Conservation (phyloP, 2,797 vertebrate genomes). For the Anableps anableps region DNA sequence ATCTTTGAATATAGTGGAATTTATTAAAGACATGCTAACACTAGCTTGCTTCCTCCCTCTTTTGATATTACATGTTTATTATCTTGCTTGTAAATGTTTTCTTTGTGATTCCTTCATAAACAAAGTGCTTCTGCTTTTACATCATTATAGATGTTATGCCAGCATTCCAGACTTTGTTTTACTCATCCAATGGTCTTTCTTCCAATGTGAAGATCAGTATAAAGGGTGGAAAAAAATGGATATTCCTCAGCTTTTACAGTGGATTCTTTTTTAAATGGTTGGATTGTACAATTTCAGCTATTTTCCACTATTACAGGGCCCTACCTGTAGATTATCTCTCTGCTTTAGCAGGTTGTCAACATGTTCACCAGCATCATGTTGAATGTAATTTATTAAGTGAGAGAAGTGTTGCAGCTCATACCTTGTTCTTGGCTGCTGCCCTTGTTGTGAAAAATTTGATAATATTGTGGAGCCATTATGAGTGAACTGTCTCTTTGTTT, state of each 20-base stretch:
- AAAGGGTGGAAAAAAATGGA: not conserved
- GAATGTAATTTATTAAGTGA: not conserved
- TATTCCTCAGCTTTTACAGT: not conserved
- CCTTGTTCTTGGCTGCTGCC: not conserved
- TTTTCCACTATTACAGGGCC: not conserved
- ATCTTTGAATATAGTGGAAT: not conserved
- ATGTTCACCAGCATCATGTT: fast-evolving
- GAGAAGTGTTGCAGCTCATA: slow-evolving; percentile 1
- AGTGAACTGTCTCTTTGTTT: slow-evolving; percentile 27
- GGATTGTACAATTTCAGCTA: not conserved
- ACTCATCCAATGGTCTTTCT: not conserved
- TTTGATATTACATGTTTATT: not conserved
- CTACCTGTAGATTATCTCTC: not conserved
- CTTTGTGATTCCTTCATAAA: not conserved
- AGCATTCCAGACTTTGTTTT: not conserved
- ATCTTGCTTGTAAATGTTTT: not conserved
- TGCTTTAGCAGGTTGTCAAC: not conserved
- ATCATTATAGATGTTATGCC: not conserved
- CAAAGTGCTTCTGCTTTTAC: not conserved
- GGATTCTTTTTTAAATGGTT: not conserved
- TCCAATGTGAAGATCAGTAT: not conserved
- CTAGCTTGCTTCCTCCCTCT: not conserved
- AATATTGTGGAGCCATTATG: not conserved
- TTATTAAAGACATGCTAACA: not conserved
- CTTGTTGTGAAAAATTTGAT: not conserved